These are phyloP conservation scores for Lochmaea capreae DNA, from an alignment of 2,888 invertebrate genomes.

Conservation along the genomic window DNA sequence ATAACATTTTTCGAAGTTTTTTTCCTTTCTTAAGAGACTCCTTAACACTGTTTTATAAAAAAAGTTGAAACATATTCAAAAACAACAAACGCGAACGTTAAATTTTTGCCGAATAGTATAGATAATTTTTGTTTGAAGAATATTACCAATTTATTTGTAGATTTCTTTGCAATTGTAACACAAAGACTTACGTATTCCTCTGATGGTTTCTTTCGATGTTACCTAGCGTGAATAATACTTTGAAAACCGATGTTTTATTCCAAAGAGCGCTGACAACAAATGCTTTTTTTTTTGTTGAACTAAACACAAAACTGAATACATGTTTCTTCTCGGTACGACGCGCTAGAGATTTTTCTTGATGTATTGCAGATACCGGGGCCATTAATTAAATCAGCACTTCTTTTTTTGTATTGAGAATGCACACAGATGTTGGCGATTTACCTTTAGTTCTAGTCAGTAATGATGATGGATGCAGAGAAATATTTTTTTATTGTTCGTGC, in stretches of 20 bases:
- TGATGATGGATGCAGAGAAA: constrained; percentile 16
- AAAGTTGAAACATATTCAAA: too few relatives aligned
- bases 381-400: constrained; percentile 43
- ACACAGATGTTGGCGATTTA: constrained; percentile 34
- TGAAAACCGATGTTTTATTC: constrained; percentile 40
- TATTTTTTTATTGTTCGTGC: neutral
- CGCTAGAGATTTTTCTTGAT: constrained; percentile 39
- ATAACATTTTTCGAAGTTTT: too few relatives aligned
- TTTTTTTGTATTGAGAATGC: constrained; percentile 33
- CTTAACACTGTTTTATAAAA: too few relatives aligned
- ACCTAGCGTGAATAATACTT: constrained; percentile 37
- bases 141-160: neutral
- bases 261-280: constrained; percentile 29
- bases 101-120: too few relatives aligned
- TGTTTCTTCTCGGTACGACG: constrained; percentile 39
- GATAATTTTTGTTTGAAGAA: too few relatives aligned
- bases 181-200: constrained; percentile 27
- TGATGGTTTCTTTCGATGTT: constrained; percentile 33
- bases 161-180: constrained; percentile 2
- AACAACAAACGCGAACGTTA: too few relatives aligned
- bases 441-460: constrained; percentile 18
- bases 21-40: too few relatives aligned
- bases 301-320: constrained; percentile 39
- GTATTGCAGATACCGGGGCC: constrained; percentile 36
- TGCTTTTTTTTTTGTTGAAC: constrained; percentile 33